Conservation (phyloP, 2,797 vertebrate genomes). For the Percopsis omiscomaycus region DNA sequence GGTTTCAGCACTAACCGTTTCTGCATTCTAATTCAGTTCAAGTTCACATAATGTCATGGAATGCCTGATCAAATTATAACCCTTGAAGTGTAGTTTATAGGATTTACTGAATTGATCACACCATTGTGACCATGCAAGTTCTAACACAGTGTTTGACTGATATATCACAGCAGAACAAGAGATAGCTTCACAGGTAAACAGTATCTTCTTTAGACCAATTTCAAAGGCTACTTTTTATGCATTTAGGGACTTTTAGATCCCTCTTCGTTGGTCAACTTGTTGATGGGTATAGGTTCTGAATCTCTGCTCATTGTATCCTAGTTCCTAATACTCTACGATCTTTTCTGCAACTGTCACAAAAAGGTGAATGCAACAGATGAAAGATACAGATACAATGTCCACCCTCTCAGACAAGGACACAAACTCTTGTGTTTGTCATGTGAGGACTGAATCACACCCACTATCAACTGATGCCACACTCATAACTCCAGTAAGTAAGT, state of each 20-base stretch:
- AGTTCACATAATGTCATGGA: too few relatives aligned
- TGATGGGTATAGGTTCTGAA: background rate
- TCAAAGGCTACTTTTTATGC: background rate
- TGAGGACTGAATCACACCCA: background rate
- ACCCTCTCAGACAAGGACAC: background rate
- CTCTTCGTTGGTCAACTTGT: background rate
- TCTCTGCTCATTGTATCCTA: background rate
- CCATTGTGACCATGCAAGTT: constrained; percentile 1
- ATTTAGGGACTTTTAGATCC: background rate
- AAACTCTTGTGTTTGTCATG: background rate
- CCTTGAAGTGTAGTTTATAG: background rate
- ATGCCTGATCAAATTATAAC: too few relatives aligned
- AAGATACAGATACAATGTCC: background rate
- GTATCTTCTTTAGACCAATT: background rate
- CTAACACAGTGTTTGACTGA: background rate
- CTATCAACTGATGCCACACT: background rate
- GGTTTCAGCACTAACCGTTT: too few relatives aligned
- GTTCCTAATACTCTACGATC: background rate
- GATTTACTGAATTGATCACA: background rate
- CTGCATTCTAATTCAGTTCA: too few relatives aligned
- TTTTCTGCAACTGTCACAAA: background rate
- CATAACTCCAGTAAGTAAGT: too few relatives aligned
- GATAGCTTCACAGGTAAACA: background rate
- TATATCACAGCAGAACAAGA: background rate
- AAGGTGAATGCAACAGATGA: background rate